Base-by-base conservation (phyloP, 2,888 invertebrate genomes). In the Ennomos erosarius region DNA sequence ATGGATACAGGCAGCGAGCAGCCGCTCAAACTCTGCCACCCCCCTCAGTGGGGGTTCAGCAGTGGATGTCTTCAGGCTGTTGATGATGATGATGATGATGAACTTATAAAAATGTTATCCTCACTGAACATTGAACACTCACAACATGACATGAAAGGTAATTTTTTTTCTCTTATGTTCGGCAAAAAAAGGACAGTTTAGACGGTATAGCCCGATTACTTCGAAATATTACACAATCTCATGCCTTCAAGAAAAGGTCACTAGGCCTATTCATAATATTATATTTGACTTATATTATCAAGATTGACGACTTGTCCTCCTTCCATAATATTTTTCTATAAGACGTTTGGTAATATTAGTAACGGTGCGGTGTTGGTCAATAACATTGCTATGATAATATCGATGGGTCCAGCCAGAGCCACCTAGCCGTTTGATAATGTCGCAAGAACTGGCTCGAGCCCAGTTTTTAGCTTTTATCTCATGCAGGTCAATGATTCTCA, bases 401-500 rank as follows among this genome's bases (percentile, higher is more conserved):
- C 26, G 16, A 52, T 52, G 52, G 43, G 47, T 43, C 26, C 37
- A 38, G 16, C 26, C 37, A 38, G 16, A 44, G 44, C 53, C 62
- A 44, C 37, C 53, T 61, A 38, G 44, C 13, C 40, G 44, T 46
- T 54, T 57, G 62, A 66, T 64, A 69, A 71, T 72, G 69, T 69
- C 67, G 74, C 72, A 75, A 79, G 67, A 78, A 73, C 70, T 71
- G 75, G 69, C 75, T 69, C 65, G 69, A 58, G 69, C 75, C 73
- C 74, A 79, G 71, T 78, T 79, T 73, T 68, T 60, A 68, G 69
- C 71, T 80, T 84, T 85, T 48, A 87, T 85, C 84, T 77, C 68
- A 64, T 65, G 65, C 81, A 72, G 86, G 82, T 86, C 87, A 84
- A 79, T 73, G 81, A 67, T 79, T 73, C 71, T 64, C 59, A 44